Evolutionary conservation across 2,888 invertebrate genomes (phyloP).

Genomic region (Epirrita christyi): DNA sequence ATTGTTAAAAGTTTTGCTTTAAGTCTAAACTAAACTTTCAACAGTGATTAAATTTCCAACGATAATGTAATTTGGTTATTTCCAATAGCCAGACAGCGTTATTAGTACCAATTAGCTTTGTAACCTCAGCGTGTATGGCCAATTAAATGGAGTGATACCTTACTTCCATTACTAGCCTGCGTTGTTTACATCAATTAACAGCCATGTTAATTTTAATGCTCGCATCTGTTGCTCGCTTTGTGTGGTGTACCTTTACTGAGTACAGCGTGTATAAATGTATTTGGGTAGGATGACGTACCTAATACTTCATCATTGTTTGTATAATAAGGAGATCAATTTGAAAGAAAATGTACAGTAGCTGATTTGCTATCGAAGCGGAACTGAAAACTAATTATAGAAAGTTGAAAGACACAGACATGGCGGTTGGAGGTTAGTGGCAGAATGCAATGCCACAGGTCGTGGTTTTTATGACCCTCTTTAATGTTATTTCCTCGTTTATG

Average conservation of each 20-base stretch:
- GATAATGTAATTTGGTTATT: conserved; percentile 60
- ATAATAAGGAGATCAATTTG: too few species aligned
- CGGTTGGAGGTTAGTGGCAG: conserved; percentile 59
- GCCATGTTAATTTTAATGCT: conserved; percentile 74
- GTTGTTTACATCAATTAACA: conserved; percentile 82
- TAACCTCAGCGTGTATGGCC: conserved; percentile 81
- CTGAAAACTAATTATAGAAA: conserved; percentile 24
- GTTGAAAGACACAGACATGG: conserved; percentile 55
- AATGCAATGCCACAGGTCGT: conserved; percentile 82
- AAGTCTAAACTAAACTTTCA: too few species aligned
- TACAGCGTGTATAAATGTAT: conserved; percentile 33
- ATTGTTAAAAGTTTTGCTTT: too few species aligned
- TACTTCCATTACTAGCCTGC: conserved; percentile 78
- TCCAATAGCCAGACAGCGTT: conserved; percentile 69
- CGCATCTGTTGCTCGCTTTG: conserved; percentile 59
- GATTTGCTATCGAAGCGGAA: not conserved
- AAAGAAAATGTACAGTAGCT: too few species aligned
- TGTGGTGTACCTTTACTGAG: conserved; percentile 52
- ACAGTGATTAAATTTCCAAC: conserved; percentile 33
- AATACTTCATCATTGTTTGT: too few species aligned
- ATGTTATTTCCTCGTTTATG: conserved; percentile 83
- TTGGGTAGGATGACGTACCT: conserved; percentile 17
- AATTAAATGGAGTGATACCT: conserved; percentile 83
- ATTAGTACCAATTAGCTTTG: conserved; percentile 81
- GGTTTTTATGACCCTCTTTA: conserved; percentile 78